Conservation (phyloP, 1,140 invertebrate species). For the Macrosteles quadrilineatus region DNA sequence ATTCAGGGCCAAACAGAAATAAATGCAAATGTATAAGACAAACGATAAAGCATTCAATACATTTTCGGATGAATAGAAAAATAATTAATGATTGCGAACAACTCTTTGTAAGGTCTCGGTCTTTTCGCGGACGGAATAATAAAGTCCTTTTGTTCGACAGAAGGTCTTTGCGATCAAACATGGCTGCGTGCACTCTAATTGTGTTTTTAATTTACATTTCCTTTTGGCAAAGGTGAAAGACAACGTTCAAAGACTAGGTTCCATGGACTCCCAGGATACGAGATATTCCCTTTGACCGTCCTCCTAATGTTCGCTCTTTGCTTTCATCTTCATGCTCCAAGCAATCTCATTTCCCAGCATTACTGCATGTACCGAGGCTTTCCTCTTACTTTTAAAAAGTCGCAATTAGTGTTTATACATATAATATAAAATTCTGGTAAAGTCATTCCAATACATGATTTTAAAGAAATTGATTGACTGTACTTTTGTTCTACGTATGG, state of each 20-base stretch:
- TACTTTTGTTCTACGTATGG: no score
- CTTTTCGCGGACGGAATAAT: background rate
- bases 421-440: no score
- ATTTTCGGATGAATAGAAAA: conserved; percentile 3
- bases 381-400: background rate
- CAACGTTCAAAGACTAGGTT: conserved; percentile 1
- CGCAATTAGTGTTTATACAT: no score
- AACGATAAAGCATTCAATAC: no score
- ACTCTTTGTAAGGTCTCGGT: background rate
- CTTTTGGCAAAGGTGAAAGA: conserved; percentile 17
- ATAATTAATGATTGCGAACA: conserved; percentile 16
- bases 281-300: conserved; percentile 12
- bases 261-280: conserved; percentile 4
- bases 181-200: conserved; percentile 5
- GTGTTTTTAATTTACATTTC: conserved; percentile 27
- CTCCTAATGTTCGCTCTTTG: conserved; percentile 19
- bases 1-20: no score
- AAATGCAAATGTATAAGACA: no score
- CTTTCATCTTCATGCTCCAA: background rate
- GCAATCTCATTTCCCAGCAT: conserved; percentile 11
- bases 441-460: no score
- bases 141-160: conserved; percentile 13
- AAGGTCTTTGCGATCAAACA: conserved; percentile 23
- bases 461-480: no score
- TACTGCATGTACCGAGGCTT: background rate